These are phyloP conservation scores for Lagodon rhomboides DNA, from an alignment of 2,797 vertebrate genomes.

Conservation along the genomic window DNA sequence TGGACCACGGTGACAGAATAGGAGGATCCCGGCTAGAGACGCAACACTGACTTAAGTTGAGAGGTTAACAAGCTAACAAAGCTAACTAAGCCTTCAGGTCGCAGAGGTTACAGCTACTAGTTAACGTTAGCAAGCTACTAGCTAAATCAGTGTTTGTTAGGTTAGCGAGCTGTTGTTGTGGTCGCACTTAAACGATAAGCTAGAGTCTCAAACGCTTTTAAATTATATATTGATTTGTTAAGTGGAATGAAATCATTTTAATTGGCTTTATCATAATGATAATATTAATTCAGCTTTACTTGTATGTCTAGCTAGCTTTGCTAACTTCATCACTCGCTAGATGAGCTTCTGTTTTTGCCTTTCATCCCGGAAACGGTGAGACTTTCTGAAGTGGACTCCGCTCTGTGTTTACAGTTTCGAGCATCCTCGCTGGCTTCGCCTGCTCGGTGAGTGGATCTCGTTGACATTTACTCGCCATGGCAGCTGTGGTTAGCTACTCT, in stretches of 20 bases:
- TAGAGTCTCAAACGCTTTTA: background rate
- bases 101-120: slow-evolving; percentile 27
- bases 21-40: background rate
- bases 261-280: background rate
- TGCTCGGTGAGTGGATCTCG: slow-evolving; percentile 27
- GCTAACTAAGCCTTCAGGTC: slow-evolving; percentile 26
- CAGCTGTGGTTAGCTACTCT: slow-evolving; percentile 92
- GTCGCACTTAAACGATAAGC: no score
- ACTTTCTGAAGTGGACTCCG: slow-evolving; percentile 44
- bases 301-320: background rate
- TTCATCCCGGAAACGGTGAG: slow-evolving; percentile 18
- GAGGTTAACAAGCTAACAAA: slow-evolving; percentile 61
- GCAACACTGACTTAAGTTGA: slow-evolving; percentile 10
- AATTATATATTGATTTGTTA: background rate
- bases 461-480: slow-evolving; percentile 83
- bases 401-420: slow-evolving; percentile 46
- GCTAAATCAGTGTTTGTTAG: background rate
- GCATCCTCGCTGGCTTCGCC: slow-evolving; percentile 38
- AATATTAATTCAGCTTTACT: background rate
- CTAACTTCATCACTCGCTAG: background rate
- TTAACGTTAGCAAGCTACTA: slow-evolving; percentile 32
- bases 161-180: background rate
- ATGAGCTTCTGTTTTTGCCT: slow-evolving; percentile 18
- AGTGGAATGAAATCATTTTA: background rate
- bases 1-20: background rate